Evolutionary conservation across 1,140 invertebrate genomes (phyloP).

Genomic region (Galleria mellonella): DNA sequence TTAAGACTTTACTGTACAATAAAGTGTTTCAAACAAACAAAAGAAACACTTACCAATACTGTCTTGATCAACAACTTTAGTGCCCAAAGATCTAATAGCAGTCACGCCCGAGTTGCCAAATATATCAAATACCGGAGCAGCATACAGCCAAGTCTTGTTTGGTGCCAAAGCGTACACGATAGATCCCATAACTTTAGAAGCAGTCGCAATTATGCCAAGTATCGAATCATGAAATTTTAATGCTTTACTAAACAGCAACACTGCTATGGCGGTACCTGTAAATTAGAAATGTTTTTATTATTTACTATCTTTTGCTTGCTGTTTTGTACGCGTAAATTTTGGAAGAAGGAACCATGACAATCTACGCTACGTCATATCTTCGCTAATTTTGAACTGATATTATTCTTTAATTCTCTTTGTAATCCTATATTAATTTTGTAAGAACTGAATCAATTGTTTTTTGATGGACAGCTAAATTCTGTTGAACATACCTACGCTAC

Average conservation of each 20-base stretch:
- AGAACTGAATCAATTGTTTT: too few relatives aligned
- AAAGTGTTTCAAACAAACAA: not conserved
- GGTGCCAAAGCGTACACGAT: constrained; percentile 59
- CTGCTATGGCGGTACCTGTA: constrained; percentile 60
- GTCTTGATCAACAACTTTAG: constrained; percentile 74
- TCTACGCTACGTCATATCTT: too few relatives aligned
- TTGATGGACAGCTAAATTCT: too few relatives aligned
- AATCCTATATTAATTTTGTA: too few relatives aligned
- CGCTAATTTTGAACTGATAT: not conserved
- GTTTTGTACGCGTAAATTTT: too few relatives aligned
- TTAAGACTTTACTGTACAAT: too few relatives aligned
- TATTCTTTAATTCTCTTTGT: too few relatives aligned
- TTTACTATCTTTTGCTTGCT: not conserved
- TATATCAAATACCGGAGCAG: constrained; percentile 69
- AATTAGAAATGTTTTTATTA: constrained; percentile 9
- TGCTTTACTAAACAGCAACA: constrained; percentile 54
- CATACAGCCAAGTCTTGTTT: constrained; percentile 49
- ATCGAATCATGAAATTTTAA: constrained; percentile 61
- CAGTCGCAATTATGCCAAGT: constrained; percentile 55
- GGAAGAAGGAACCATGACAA: too few relatives aligned
- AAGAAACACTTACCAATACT: constrained; percentile 53
- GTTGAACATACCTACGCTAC: too few relatives aligned
- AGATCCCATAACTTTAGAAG: constrained; percentile 47
- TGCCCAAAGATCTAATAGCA: constrained; percentile 74
- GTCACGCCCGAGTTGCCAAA: constrained; percentile 73